Base-by-base conservation (phyloP, 2,888 invertebrate genomes). In the Rhagonycha lutea region DNA sequence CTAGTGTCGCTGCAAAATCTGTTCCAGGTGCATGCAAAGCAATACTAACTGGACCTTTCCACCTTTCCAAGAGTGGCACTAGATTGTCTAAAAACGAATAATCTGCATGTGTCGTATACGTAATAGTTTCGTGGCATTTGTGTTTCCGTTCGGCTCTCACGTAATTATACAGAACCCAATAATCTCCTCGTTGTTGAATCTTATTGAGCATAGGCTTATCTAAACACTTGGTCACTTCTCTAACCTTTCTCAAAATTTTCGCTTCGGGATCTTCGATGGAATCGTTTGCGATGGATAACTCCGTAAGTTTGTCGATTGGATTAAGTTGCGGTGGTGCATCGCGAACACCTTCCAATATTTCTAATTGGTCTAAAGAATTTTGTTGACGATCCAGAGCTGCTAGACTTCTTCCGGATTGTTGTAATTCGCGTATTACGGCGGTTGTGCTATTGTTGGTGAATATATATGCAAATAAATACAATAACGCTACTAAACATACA, bases 21-120 rank as follows among this genome's bases (percentile, higher is more conserved):
- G 91, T 90, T 70, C 96, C 96, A 0, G 97, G 97, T 23, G 96
- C 94, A 88, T 96, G 95, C 84, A 97, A 90, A 3, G 96, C 95
- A 82, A 97, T 90, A 84, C 96, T 96, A 79, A 97, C 90, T 1
- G 97, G 97, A 1, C 96, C 96, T 86, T 92, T 92, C 97, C 97
- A 97, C 84, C 94, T 91, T 86, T 95, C 94, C 85, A 96, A 89
- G 83, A 98, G 89, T 77, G 96, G 95, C 86, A 93, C 92, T 83
- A 97, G 90, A 88, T 98, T 97, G 88, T 97, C 95, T 85, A 97
- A 91, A 89, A 96, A 97, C 82, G 96, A 95, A 88, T 92, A 96
- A 84, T 97, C 97, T 4, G 95, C 96, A 87, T 97, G 97, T 12
- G 97, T 97, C 47, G 97, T 96, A 85, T 97, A 96, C 0, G 97